phyloP scores from a whole-genome alignment of 1,140 invertebrate species.

The Drosophila truncata region DNA sequence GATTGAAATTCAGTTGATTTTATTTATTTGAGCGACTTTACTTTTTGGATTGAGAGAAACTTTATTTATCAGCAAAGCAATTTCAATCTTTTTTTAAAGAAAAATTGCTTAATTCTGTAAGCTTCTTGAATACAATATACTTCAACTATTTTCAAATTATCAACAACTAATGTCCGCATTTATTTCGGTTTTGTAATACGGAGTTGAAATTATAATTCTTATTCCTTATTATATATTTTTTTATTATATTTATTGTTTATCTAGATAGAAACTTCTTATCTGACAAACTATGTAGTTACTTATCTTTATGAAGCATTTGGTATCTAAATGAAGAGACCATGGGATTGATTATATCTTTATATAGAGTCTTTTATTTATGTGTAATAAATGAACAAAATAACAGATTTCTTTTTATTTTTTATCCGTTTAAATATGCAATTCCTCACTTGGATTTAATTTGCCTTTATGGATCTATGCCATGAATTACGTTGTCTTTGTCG shows the following conservation, averaged over 20 bases:
- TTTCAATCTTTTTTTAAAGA: neutral
- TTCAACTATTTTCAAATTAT: too few relatives aligned
- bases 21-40: neutral
- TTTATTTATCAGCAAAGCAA: neutral
- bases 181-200: neutral
- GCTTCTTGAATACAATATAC: too few relatives aligned
- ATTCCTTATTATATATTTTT: neutral
- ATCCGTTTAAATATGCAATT: neutral
- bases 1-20: neutral
- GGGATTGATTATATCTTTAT: neutral
- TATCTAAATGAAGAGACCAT: neutral
- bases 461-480: neutral
- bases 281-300: neutral
- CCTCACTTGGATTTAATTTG: neutral
- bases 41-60: neutral
- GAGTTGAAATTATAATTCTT: neutral
- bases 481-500: neutral
- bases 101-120: neutral
- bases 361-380: neutral
- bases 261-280: neutral
- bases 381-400: neutral
- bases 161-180: neutral
- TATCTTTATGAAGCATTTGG: constrained; percentile 1
- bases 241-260: neutral
- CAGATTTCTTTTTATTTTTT: neutral